Conservation (phyloP, 2,797 vertebrate species). For the Gastrophryne carolinensis region DNA sequence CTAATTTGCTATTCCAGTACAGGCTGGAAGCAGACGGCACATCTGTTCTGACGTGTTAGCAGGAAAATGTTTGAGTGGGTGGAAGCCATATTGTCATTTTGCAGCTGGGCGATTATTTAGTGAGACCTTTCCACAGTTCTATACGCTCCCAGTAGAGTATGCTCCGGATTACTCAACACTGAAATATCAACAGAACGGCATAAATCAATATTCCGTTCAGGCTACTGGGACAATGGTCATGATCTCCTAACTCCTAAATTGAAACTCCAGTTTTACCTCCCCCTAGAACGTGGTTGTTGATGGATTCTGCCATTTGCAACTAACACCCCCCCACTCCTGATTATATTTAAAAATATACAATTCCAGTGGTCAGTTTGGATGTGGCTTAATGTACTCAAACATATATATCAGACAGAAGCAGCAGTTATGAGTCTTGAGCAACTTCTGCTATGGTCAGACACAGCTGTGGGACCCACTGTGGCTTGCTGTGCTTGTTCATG, state of each 20-base stretch:
- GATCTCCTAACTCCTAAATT: neutral
- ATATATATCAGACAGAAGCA: too few relatives aligned
- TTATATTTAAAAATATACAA: too few relatives aligned
- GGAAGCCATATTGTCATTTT: slow-evolving; percentile 60
- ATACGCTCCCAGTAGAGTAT: neutral
- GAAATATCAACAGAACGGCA: neutral
- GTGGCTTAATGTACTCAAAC: too few relatives aligned
- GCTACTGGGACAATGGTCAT: neutral
- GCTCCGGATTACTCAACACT: neutral
- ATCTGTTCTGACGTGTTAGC: slow-evolving; percentile 62
- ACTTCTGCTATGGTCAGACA: too few relatives aligned
- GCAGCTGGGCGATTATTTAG: slow-evolving; percentile 48
- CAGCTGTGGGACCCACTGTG: too few relatives aligned
- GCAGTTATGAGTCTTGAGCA: too few relatives aligned
- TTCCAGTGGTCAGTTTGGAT: too few relatives aligned
- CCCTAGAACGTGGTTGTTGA: too few relatives aligned
- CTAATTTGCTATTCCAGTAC: neutral
- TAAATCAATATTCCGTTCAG: neutral
- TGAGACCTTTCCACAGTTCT: neutral
- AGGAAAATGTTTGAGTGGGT: slow-evolving; percentile 55
- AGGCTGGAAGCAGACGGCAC: slow-evolving; percentile 52
- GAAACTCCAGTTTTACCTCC: neutral
- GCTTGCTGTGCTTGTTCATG: too few relatives aligned
- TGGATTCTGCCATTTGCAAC: too few relatives aligned
- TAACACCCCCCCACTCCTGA: too few relatives aligned